phyloP scores from a whole-genome alignment of 2,113 vertebrate species.

The Papio anubis region DNA sequence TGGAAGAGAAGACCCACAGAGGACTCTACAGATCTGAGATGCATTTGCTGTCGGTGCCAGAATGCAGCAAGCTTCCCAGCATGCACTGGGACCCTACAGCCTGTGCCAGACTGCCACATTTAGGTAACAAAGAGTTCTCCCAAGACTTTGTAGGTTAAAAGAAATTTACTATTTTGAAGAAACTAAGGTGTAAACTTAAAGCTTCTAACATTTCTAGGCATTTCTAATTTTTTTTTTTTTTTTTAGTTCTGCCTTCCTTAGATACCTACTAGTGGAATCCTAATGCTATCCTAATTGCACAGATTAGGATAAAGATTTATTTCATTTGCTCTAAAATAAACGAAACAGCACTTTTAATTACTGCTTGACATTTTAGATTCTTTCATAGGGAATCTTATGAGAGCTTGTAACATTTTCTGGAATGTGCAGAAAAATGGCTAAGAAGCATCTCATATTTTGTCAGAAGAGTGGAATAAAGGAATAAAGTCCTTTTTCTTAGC shows the following conservation, averaged over 20 bases:
- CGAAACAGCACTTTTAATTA: not conserved
- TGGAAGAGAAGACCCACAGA: constrained; percentile 87
- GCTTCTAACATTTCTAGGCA: constrained; percentile 53
- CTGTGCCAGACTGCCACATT: constrained; percentile 91
- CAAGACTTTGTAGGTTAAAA: not conserved
- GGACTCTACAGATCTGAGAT: constrained; percentile 83
- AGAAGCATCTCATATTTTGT: constrained; percentile 44
- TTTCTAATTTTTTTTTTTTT: not conserved
- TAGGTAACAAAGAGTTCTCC: constrained; percentile 85
- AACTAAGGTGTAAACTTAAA: constrained; percentile 37
- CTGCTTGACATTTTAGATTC: constrained; percentile 28
- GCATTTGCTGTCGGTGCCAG: constrained; percentile 85
- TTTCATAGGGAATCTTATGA: not conserved
- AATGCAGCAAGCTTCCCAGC: constrained; percentile 93
- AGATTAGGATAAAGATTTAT: constrained; percentile 5
- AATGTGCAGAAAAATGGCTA: constrained; percentile 39
- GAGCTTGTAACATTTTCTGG: constrained; percentile 40
- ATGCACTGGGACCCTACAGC: constrained; percentile 84
- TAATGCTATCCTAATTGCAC: constrained; percentile 11
- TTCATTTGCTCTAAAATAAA: constrained; percentile 50
- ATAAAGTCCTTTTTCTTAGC: constrained; percentile 42
- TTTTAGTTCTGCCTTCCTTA: not conserved
- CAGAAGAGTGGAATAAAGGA: constrained; percentile 41
- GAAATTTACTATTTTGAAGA: constrained; percentile 49
- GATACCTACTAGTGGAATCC: constrained; percentile 24